phyloP scores from a whole-genome alignment of 2,113 vertebrate species.

The Eolophus roseicapilla region DNA sequence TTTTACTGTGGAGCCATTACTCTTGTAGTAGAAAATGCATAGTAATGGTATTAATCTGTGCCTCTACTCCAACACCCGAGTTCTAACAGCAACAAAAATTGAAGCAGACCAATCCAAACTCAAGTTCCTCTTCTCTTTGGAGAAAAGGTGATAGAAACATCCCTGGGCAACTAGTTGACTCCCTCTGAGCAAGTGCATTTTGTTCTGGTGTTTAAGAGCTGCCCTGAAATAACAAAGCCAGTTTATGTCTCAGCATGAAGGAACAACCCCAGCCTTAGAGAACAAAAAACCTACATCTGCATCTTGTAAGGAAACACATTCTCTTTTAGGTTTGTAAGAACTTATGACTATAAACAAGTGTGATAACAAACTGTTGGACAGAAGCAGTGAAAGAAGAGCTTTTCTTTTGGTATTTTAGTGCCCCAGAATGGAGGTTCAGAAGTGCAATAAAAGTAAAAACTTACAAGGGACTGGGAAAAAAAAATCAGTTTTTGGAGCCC shows the following conservation, averaged over 20 bases:
- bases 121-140: not conserved
- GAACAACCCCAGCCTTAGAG: not conserved
- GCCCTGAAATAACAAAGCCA: not conserved
- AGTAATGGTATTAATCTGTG: not conserved
- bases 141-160: not conserved
- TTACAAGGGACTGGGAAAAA: not conserved
- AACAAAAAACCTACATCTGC: not conserved
- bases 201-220: not conserved
- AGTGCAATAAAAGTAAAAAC: not conserved
- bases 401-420: not conserved
- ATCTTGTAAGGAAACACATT: conserved; percentile 22
- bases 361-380: conserved; percentile 34
- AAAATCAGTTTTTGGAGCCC: not conserved
- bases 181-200: not conserved
- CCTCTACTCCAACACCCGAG: not conserved
- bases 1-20: not conserved
- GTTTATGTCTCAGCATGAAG: not conserved
- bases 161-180: not conserved
- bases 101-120: not conserved
- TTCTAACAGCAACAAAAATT: not conserved
- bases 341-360: conserved; percentile 7
- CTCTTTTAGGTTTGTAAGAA: conserved; percentile 17
- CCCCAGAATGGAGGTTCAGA: not conserved
- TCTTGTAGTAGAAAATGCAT: not conserved
- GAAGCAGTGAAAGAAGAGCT: conserved; percentile 1